Base-by-base conservation (phyloP, 2,797 vertebrate genomes). In the Rhinogobio ventralis region DNA sequence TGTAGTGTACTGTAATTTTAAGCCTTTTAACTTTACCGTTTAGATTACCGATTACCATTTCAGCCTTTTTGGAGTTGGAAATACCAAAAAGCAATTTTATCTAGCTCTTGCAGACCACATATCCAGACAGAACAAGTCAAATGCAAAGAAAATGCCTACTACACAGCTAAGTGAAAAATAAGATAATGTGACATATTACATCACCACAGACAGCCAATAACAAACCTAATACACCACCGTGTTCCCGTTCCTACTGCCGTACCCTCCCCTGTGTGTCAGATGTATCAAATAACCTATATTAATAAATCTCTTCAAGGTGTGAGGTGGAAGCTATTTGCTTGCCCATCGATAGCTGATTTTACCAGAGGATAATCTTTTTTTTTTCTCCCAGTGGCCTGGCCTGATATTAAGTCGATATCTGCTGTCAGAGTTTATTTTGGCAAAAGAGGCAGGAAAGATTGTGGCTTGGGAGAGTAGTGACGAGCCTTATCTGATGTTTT, bases 261-360 rank as follows among this genome's bases (percentile, higher is more conserved):
- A 90, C 93, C 90, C 91, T 92, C 92, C 92, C 92, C 5, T 66
- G 23, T 46, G 83, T 81, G 96, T 97, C 96, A 97, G 95, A 94
- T 98, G 97, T 97, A 96, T 95, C 95, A 86, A 94, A 98, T 97
- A 97, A 98, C 96, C 95, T 96, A 93, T 96, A 96, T 97, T 97
- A 96, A 98, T 97, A 96, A 95, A 95, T 94, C 96, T 91, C 90
- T 67, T 17, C 80, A 53, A 79, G 64, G 79, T 82, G 53, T 82
- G 78, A 69, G 77, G 90, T 93, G 90, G 95, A 96, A 95, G 96
- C 96, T 96, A 97, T 98, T 98, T 95, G 95, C 91, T 93, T 94
- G 92, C 93, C 87, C 97, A 97, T 97, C 97, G 96, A 99, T 99
- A 99, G 96, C 96, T 96, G 98, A 98, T 99, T 98, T 96, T 96